Evolutionary conservation across 2,797 vertebrate genomes (phyloP).

Genomic region (Balearica regulorum): DNA sequence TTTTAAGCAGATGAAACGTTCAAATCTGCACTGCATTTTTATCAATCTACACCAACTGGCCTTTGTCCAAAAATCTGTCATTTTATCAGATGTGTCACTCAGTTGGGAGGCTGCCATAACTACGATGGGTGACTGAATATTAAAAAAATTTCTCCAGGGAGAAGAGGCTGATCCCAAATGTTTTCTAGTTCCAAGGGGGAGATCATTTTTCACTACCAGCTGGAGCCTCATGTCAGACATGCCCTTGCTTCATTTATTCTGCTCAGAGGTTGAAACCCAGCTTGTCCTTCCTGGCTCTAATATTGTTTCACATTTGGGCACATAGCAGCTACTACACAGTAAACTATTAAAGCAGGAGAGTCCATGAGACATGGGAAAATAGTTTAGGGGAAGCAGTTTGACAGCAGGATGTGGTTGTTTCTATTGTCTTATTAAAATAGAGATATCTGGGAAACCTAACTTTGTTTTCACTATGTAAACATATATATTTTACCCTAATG

Average conservation of each 20-base stretch:
- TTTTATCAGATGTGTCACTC: slow-evolving; percentile 13
- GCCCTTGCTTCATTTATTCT: slow-evolving; percentile 22
- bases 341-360: neutral
- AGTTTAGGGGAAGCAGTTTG: slow-evolving; percentile 31
- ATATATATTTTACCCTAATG: neutral
- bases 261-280: neutral
- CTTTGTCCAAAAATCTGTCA: neutral
- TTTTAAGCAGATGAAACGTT: neutral
- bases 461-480: slow-evolving; percentile 8
- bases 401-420: slow-evolving; percentile 27
- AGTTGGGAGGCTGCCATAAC: slow-evolving; percentile 3
- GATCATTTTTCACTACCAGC: slow-evolving; percentile 31
- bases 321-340: neutral
- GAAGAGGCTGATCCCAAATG: slow-evolving; percentile 14
- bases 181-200: slow-evolving; percentile 7
- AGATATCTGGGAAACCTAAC: slow-evolving; percentile 8
- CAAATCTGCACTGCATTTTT: neutral
- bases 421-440: slow-evolving; percentile 29
- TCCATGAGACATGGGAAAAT: neutral
- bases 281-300: slow-evolving; percentile 32
- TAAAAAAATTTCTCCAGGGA: slow-evolving; percentile 41
- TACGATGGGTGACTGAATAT: neutral
- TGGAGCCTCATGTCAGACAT: slow-evolving; percentile 42
- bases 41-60: neutral
- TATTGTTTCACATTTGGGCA: slow-evolving; percentile 12